Percentiles rank a stretch among this genome's conserved stretches.
Conservation (phyloP, 2,797 vertebrate species). For the Gymnocypris eckloni region DNA sequence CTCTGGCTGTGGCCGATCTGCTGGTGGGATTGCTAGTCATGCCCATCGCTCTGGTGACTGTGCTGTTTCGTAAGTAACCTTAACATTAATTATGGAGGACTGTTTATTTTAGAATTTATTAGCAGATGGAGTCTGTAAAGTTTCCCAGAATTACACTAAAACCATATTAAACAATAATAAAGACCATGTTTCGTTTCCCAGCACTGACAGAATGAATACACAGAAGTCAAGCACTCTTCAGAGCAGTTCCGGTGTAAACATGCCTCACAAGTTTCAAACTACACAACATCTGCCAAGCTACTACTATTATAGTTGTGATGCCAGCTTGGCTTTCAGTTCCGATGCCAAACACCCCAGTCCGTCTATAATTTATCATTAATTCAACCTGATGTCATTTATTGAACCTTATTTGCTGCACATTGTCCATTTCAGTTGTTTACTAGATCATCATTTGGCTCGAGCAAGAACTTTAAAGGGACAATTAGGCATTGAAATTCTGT, state of each 20-base stretch:
- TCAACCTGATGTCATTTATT: conserved; percentile 39
- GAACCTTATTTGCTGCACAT: conserved; percentile 21
- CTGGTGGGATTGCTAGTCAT: conserved; percentile 97
- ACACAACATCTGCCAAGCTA: conserved; percentile 14
- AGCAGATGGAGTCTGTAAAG: neutral
- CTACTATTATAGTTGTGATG: neutral
- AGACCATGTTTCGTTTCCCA: neutral
- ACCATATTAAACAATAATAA: neutral
- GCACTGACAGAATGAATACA: neutral
- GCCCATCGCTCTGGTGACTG: conserved; percentile 92
- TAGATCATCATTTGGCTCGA: neutral
- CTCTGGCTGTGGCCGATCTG: conserved; percentile 93
- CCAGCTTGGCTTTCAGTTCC: conserved; percentile 30
- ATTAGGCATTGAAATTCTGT: too few relatives aligned
- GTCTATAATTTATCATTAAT: conserved; percentile 54
- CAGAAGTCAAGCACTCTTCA: neutral
- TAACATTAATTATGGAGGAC: neutral
- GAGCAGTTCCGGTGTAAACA: conserved; percentile 18
- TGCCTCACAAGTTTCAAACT: neutral
- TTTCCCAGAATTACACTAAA: neutral
- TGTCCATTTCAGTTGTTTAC: neutral
- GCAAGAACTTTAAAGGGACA: neutral
- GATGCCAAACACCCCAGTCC: conserved; percentile 28
- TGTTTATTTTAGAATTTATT: neutral
- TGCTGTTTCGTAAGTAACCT: conserved; percentile 90